Base-by-base conservation (phyloP, 2,797 vertebrate species). In the Numenius phaeopus region DNA sequence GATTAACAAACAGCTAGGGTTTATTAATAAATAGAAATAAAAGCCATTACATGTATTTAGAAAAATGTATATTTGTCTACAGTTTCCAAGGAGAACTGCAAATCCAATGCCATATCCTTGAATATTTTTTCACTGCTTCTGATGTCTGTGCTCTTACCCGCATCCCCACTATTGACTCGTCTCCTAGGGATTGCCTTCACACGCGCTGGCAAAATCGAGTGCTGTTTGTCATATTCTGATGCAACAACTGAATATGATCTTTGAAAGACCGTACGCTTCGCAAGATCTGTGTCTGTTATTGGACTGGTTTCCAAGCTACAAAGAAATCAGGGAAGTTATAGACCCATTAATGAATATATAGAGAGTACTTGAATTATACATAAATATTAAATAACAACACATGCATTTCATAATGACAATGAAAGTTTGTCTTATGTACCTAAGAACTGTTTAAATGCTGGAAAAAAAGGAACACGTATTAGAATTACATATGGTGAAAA, bases 151-250 rank as follows among this genome's bases (percentile, higher is more conserved):
- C 61, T 82, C 94, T 97, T 98, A 99, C 99, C 99, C 23, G 99
- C 99, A 95, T 99, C 99, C 20, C 99, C 99, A 72, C 99, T 99
- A 93, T 99, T 99, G 62, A 99, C 99, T 97, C 99, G 98, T 85
- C 99, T 99, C 83, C 99, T 99, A 54, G 99, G 99, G 87, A 99
- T 99, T 21, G 99, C 99, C 96, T 99, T 99, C 66, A 99, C 99
- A 49, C 99, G 98, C n/a, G 99, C 99, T 79, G 99, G 99, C 76
- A 99, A 98, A 49, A 99, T 99, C 0, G 99, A 99, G 96, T 99
- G 99, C 27, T 99, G 99, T 67, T 99, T 99, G 97, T 99, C 99
- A 83, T 99, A 99, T 92, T 99, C 99, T 3, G 99, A 99, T 49
- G 99, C 99, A 34, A 99, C 99, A 37, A 99, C 99, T 2, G 99